A percentile compares a stretch with the other conserved stretches of the same genome.
Conservation (phyloP, 2,113 vertebrate genomes). For the Saguinus imperator region DNA sequence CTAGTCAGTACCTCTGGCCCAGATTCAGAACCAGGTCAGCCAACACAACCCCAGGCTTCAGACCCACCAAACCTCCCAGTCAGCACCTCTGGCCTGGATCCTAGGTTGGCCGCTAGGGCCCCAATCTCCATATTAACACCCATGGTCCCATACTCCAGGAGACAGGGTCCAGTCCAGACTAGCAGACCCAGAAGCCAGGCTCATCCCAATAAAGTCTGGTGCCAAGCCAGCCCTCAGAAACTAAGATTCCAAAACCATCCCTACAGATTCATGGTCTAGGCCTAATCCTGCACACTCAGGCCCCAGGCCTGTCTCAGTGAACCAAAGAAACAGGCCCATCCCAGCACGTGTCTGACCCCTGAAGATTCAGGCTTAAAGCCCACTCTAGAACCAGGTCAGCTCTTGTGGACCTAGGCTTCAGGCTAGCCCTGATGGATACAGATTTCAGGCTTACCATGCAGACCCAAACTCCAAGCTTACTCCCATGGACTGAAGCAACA, state of each 20-base stretch:
- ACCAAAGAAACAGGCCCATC: background rate
- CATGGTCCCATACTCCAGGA: background rate
- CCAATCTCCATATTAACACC: background rate
- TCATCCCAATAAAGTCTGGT: background rate
- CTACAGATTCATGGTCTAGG: background rate
- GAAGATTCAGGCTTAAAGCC: background rate
- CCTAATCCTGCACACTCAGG: background rate
- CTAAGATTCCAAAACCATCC: background rate
- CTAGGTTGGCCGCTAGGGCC: too few relatives aligned
- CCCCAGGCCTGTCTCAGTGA: background rate
- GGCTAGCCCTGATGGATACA: background rate
- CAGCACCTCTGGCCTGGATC: too few relatives aligned
- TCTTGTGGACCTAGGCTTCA: background rate
- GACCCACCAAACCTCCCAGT: too few relatives aligned
- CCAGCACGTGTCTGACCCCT: background rate
- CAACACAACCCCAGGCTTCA: too few relatives aligned
- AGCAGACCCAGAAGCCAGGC: background rate
- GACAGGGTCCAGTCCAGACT: background rate
- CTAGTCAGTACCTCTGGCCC: background rate
- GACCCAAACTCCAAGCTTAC: background rate
- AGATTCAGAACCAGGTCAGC: too few relatives aligned
- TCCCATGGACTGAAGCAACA: background rate
- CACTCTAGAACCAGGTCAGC: background rate
- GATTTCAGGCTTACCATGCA: background rate
- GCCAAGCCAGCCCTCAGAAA: background rate